Percentiles rank a stretch among this genome's conserved stretches.
phyloP scores from a whole-genome alignment of 2,113 vertebrate genomes.

The Dasyurus viverrinus region DNA sequence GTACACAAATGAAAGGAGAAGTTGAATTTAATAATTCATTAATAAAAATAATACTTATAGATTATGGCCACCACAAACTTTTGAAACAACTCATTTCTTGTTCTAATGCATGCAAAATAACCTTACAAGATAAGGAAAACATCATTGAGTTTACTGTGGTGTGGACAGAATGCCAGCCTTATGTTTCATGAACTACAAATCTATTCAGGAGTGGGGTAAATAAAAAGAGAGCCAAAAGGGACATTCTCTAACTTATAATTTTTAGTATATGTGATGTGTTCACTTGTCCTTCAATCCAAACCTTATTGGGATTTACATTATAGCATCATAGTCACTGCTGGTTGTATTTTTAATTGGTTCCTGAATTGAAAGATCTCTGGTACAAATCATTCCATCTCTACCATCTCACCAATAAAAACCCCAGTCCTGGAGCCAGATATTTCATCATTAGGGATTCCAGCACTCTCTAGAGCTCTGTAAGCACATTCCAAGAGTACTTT shows the following conservation, averaged over 20 bases:
- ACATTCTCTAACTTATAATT: neutral
- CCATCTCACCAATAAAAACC: slow-evolving; percentile 87
- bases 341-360: neutral
- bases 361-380: neutral
- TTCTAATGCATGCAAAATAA: neutral
- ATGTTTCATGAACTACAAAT: neutral
- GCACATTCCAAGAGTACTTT: slow-evolving; percentile 89
- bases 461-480: slow-evolving; percentile 88
- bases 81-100: neutral
- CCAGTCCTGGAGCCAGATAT: slow-evolving; percentile 86
- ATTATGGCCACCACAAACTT: neutral
- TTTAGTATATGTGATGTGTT: neutral
- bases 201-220: neutral
- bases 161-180: neutral
- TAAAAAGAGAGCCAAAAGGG: neutral
- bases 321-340: neutral
- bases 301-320: neutral
- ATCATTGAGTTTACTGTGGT: neutral
- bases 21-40: neutral
- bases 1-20: neutral
- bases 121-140: neutral
- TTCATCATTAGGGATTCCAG: slow-evolving; percentile 84
- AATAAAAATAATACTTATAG: neutral
- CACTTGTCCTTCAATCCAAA: neutral
- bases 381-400: neutral